A percentile compares a stretch with the other conserved stretches of the same genome.
phyloP scores from a whole-genome alignment of 37 sponge, comb jelly and placozoan species.

The Ianthella basta region DNA sequence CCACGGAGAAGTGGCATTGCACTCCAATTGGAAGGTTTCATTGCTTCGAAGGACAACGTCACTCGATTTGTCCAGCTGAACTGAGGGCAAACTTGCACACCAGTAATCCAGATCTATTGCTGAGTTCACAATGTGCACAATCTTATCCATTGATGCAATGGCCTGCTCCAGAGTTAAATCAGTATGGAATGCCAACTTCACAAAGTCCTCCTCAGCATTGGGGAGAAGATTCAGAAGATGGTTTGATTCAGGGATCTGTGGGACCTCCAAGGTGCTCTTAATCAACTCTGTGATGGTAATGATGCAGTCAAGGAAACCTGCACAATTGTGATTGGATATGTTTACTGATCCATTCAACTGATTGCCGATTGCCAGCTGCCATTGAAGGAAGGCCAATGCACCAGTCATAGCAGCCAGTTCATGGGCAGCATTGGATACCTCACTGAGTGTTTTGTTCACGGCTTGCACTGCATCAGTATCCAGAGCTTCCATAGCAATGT shows the following conservation, averaged over 20 bases:
- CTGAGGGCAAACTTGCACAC: conserved; percentile 1
- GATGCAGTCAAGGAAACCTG: conserved; percentile 5
- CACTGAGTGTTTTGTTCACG: too few species aligned
- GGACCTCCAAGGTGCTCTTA: neutral
- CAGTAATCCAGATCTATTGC: neutral
- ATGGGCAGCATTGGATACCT: too few species aligned
- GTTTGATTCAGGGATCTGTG: neutral
- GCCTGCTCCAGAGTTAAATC: neutral
- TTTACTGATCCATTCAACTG: neutral
- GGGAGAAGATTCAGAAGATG: neutral
- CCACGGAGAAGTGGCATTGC: neutral
- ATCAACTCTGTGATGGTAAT: neutral
- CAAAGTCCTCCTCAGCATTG: neutral
- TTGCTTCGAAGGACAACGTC: neutral
- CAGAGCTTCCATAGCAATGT: too few species aligned
- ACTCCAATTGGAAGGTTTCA: neutral
- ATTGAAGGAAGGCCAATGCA: neutral
- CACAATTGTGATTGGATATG: neutral
- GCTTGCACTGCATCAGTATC: too few species aligned
- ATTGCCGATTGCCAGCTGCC: neutral
- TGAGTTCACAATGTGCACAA: neutral
- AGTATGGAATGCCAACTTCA: neutral
- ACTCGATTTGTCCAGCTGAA: neutral
- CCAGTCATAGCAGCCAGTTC: neutral
- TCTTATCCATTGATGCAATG: neutral